These are phyloP conservation scores for Halcyon malimbica DNA, from an alignment of 2,113 vertebrate species.

Conservation along the genomic window DNA sequence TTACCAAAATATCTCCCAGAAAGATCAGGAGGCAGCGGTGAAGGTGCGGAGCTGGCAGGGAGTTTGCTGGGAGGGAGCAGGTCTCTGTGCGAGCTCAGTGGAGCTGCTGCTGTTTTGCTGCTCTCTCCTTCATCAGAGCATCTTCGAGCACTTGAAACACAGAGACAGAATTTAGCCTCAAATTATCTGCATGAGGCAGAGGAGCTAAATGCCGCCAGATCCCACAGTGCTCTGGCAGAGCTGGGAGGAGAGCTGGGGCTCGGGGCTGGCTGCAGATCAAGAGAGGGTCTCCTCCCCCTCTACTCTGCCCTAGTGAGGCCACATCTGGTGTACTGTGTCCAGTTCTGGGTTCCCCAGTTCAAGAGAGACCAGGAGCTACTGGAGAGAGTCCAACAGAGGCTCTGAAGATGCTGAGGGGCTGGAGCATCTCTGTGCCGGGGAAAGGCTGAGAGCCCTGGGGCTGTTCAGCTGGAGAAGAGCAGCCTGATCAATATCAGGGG, in stretches of 20 bases:
- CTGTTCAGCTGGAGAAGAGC: background rate
- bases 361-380: background rate
- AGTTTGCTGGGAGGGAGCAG: background rate
- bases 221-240: fast-evolving
- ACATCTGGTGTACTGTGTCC: background rate
- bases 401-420: background rate
- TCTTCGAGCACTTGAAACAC: fast-evolving
- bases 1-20: background rate
- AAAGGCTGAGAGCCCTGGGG: background rate
- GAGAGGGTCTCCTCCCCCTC: background rate
- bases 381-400: background rate
- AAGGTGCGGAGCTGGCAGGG: fast-evolving
- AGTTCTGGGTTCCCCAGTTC: background rate
- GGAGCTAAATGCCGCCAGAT: fast-evolving
- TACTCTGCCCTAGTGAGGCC: background rate
- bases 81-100: background rate
- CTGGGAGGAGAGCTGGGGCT: background rate
- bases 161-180: background rate
- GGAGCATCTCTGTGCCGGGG: background rate
- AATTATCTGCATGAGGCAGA: fast-evolving
- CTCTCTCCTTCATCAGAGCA: background rate
- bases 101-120: background rate
- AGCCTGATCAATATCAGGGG: background rate
- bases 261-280: background rate
- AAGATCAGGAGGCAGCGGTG: fast-evolving